These are phyloP conservation scores for Pachypeltis micranthus DNA, from an alignment of 1,140 invertebrate genomes.

Conservation along the genomic window DNA sequence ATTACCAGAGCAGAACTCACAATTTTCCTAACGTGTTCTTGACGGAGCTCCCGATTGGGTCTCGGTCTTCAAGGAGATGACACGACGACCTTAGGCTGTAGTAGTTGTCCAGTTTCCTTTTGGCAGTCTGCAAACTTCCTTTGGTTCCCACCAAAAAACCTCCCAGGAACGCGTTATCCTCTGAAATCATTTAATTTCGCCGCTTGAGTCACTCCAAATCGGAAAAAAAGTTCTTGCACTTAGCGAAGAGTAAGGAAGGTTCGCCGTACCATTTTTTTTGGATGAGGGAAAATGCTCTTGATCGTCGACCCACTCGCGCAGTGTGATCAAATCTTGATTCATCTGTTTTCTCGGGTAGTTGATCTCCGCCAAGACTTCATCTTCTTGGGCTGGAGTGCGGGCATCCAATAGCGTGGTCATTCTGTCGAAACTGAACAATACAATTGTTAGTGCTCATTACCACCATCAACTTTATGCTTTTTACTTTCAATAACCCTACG, in stretches of 20 bases:
- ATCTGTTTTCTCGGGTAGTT: slow-evolving; percentile 1
- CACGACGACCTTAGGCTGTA: background rate
- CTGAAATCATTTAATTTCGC: too few species aligned
- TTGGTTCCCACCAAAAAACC: background rate
- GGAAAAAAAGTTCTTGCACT: too few species aligned
- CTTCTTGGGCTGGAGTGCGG: background rate
- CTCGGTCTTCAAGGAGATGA: background rate
- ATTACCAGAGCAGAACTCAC: too few species aligned
- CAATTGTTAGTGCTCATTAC: too few species aligned
- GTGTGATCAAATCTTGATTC: background rate
- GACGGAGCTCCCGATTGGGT: background rate
- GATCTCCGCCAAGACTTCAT: background rate
- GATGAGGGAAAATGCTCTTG: background rate
- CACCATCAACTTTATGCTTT: too few species aligned
- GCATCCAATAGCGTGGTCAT: background rate
- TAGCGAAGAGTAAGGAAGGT: too few species aligned
- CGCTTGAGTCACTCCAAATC: too few species aligned
- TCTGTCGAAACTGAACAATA: background rate
- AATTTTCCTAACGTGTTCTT: background rate
- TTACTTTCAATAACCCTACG: too few species aligned
- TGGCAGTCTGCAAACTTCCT: background rate
- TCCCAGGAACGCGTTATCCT: background rate
- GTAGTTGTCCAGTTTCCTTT: background rate
- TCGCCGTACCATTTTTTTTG: background rate
- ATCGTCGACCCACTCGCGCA: background rate